A percentile compares a stretch with the other conserved stretches of the same genome.
These are phyloP conservation scores for Trachymyrmex septentrionalis DNA, from an alignment of 1,140 invertebrate genomes.

Conservation along the genomic window DNA sequence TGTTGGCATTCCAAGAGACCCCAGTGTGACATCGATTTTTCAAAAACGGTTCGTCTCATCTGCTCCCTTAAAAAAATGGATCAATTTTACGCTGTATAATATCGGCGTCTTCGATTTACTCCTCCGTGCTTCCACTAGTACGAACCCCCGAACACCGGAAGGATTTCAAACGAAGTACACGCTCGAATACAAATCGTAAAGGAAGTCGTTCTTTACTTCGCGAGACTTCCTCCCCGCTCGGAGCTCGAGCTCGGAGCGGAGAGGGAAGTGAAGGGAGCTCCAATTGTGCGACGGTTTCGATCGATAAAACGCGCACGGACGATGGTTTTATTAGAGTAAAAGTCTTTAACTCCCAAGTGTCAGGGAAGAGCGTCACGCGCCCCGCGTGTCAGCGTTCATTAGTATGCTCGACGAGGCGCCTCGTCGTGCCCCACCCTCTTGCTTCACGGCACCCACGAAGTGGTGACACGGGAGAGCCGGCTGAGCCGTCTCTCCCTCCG, in stretches of 20 bases:
- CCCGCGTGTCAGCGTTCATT: conserved; percentile 45
- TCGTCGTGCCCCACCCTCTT: background rate
- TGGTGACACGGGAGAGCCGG: background rate
- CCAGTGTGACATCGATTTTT: conserved; percentile 56
- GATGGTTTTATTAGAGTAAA: conserved; percentile 10
- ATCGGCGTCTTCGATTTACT: conserved; percentile 27
- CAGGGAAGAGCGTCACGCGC: background rate
- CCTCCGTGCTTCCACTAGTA: background rate
- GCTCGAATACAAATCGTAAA: conserved; percentile 17
- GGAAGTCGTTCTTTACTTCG: conserved; percentile 1
- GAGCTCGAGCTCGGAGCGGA: background rate
- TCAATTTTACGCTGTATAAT: background rate
- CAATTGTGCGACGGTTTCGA: background rate
- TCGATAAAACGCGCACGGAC: background rate
- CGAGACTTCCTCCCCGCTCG: background rate
- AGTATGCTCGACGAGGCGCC: conserved; percentile 60
- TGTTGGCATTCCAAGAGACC: conserved; percentile 41
- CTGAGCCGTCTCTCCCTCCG: background rate
- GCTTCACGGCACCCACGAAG: conserved; percentile 1
- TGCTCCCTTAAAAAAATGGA: background rate
- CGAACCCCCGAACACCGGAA: conserved; percentile 22
- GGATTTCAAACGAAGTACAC: conserved; percentile 5
- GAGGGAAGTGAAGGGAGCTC: background rate
- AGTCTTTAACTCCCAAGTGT: background rate
- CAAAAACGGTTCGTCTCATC: conserved; percentile 16